A percentile compares a stretch with the other conserved stretches of the same genome.
These are phyloP conservation scores for Proterorhinus semilunaris DNA, from an alignment of 2,113 vertebrate species.

Conservation along the genomic window DNA sequence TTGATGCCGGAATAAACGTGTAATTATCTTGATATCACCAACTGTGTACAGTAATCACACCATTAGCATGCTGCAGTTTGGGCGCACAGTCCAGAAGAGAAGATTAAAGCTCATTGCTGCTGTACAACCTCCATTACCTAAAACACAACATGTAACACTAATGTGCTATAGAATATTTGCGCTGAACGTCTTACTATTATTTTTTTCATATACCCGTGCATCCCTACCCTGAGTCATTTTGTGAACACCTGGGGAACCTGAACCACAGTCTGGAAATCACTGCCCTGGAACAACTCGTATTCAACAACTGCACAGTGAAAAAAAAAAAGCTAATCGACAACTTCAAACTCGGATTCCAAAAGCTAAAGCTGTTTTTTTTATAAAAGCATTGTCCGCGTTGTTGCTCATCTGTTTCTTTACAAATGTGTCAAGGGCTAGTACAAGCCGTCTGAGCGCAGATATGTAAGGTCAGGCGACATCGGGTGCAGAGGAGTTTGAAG, in stretches of 20 bases:
- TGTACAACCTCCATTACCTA: slow-evolving; percentile 7
- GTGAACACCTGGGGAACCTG: too few relatives aligned
- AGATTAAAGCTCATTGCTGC: slow-evolving; percentile 14
- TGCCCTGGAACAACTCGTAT: too few relatives aligned
- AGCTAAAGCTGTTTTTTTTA: neutral
- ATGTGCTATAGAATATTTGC: neutral
- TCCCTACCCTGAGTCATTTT: neutral
- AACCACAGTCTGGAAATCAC: too few relatives aligned
- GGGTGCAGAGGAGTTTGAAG: slow-evolving; percentile 54
- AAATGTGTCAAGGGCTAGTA: slow-evolving; percentile 32
- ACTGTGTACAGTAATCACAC: slow-evolving; percentile 16
- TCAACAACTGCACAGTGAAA: too few relatives aligned
- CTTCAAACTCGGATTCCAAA: neutral
- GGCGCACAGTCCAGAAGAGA: neutral
- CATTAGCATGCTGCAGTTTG: slow-evolving; percentile 18
- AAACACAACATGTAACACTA: neutral
- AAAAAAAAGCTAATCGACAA: too few relatives aligned
- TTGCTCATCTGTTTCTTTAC: neutral
- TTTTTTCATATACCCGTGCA: neutral
- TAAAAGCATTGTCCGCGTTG: neutral
- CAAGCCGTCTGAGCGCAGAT: slow-evolving; percentile 42
- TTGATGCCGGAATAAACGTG: slow-evolving; percentile 8
- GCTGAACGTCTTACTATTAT: neutral
- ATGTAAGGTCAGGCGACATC: slow-evolving; percentile 59
- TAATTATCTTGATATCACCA: slow-evolving; percentile 24